Evolutionary conservation across 2,797 vertebrate genomes (phyloP), one percentile per base, ranked within the genome.

Genomic region (Enteromius trimaculatus): DNA sequence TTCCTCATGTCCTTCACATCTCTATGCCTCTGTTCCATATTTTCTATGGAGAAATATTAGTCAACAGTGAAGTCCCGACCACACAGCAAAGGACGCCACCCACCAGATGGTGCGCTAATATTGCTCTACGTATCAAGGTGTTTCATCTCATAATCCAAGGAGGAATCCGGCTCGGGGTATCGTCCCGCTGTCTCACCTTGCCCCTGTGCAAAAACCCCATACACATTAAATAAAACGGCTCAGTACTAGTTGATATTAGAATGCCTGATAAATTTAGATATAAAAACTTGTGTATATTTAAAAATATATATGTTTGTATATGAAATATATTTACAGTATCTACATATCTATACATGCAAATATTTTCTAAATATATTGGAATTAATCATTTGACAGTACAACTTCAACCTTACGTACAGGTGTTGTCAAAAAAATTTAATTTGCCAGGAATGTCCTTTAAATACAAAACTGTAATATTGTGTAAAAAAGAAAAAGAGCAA

Each of bases 41-140:
- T 92, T 91, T 89, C 86, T 89, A 87, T 80, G 31, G 87, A 90
- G 89, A 94, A 91, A 91, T 93, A 93, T 94, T 93, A 92, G 92
- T 94, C 92, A 93, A 93, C 91, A 65, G 77, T 49, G 58, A 19
- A 89, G 88, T 90, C 90, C 92, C 86, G 85, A 88, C 89, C 88
- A 83, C 88, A 86, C 90, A 89, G 91, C 90, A 91, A 92, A 93
- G 91, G 90, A 93, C 81, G 81, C 91, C 90, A 87, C 90, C 91
- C 92, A 94, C 94, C 95, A 95, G 94, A 95, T 95, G 94, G 93
- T 88, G 88, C 68, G 88, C 91, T 94, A 94, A 94, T 93, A 91
- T 94, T 92, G 92, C 91, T 88, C 89, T 85, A 87, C 90, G 91
- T 92, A 94, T 92, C 92, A 95, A 94, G 93, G 94, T 94, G 93